A percentile compares a stretch with the other conserved stretches of the same genome.
phyloP scores from a whole-genome alignment of 2,888 invertebrate genomes.

The Melanostoma mellinum region DNA sequence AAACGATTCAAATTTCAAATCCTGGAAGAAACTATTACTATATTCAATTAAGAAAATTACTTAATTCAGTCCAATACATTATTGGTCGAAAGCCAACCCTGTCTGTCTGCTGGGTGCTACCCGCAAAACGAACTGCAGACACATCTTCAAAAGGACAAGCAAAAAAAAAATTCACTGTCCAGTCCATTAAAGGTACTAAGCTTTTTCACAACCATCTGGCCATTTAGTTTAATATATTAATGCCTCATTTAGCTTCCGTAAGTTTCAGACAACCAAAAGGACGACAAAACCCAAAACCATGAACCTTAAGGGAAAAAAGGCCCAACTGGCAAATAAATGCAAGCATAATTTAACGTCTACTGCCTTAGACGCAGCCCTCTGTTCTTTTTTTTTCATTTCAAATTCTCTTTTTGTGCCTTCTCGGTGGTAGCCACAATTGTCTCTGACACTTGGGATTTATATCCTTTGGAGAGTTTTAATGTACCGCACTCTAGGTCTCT shows the following conservation, averaged over 20 bases:
- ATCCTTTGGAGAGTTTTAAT: conserved; percentile 58
- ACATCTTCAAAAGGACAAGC: not conserved
- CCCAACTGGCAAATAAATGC: conserved; percentile 68
- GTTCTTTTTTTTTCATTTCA: conserved; percentile 13
- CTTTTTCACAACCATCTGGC: conserved; percentile 56
- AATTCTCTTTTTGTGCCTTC: conserved; percentile 35
- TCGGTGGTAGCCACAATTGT: conserved; percentile 61
- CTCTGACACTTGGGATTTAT: conserved; percentile 68
- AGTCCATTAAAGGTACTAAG: conserved; percentile 58
- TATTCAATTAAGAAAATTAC: too few relatives aligned
- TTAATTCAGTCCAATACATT: too few relatives aligned
- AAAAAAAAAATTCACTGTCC: conserved; percentile 35
- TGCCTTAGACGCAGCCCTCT: conserved; percentile 43
- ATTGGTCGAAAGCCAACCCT: conserved; percentile 8
- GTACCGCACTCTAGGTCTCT: conserved; percentile 23
- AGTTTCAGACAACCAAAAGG: conserved; percentile 57
- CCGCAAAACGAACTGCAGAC: conserved; percentile 1
- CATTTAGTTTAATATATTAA: conserved; percentile 64
- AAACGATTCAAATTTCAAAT: too few relatives aligned
- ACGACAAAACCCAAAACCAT: conserved; percentile 31
- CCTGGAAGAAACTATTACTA: too few relatives aligned
- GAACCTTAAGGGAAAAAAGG: conserved; percentile 2
- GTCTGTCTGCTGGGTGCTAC: conserved; percentile 2
- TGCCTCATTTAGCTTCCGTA: conserved; percentile 68
- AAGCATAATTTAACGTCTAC: conserved; percentile 69